A percentile compares a stretch with the other conserved stretches of the same genome.
These are phyloP conservation scores for Heliothis virescens DNA, from an alignment of 1,140 invertebrate species.

Conservation along the genomic window DNA sequence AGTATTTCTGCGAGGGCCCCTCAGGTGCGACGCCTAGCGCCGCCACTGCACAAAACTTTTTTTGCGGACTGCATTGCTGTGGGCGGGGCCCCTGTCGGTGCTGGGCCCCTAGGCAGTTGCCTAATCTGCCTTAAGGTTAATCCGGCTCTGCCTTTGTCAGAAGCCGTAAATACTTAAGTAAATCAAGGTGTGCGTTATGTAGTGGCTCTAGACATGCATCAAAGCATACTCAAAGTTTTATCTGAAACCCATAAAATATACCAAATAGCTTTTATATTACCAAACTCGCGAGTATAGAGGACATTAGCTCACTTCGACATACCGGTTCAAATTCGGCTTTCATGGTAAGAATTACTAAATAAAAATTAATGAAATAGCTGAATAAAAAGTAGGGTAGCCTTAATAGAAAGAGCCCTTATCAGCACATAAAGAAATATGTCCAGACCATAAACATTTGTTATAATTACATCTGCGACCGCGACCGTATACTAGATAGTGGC, in stretches of 20 bases:
- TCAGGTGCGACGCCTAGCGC: too few species aligned
- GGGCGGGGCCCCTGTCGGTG: too few species aligned
- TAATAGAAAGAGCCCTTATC: conserved; percentile 43
- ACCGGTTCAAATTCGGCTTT: conserved; percentile 27
- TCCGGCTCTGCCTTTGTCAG: too few species aligned
- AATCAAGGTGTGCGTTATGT: background rate
- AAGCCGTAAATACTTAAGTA: too few species aligned
- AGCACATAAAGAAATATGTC: conserved; percentile 44
- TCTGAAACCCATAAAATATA: background rate
- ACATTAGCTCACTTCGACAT: conserved; percentile 30
- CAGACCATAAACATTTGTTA: conserved; percentile 34
- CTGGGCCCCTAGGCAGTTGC: too few species aligned
- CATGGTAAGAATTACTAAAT: conserved; percentile 46
- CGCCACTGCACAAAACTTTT: too few species aligned
- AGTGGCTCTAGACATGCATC: background rate
- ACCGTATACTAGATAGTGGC: conserved; percentile 17
- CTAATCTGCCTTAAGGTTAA: too few species aligned
- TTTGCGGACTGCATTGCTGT: too few species aligned
- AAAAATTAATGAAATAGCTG: conserved; percentile 44
- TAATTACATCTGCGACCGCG: conserved; percentile 47
- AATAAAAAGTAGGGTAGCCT: conserved; percentile 42
- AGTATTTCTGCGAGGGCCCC: too few species aligned
- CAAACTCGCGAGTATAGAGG: conserved; percentile 16
- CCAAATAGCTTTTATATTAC: background rate
- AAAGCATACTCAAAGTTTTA: background rate